These are phyloP conservation scores for Drosophila robusta DNA, from an alignment of 2,888 invertebrate species.

Conservation along the genomic window DNA sequence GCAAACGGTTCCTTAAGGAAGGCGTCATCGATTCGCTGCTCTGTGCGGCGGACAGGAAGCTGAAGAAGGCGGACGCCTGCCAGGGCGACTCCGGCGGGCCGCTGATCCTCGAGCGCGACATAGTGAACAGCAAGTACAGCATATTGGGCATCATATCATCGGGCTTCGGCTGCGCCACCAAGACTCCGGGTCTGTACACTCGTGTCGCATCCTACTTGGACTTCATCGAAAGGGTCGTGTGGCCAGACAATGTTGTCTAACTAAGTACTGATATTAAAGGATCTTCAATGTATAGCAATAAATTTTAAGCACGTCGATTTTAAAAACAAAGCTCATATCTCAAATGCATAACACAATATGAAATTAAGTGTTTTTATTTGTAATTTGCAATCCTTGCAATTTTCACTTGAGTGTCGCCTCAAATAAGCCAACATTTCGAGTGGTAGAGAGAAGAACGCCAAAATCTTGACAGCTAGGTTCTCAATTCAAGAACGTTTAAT, in stretches of 20 bases:
- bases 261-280: constrained; percentile 8
- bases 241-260: constrained; percentile 66
- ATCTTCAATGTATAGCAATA: constrained; percentile 28
- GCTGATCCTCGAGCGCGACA: constrained; percentile 65
- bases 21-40: constrained; percentile 67
- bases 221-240: constrained; percentile 82
- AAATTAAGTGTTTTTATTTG: not conserved
- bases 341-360: constrained; percentile 1
- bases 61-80: constrained; percentile 75
- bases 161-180: constrained; percentile 80
- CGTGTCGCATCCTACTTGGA: constrained; percentile 82
- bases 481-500: too few relatives aligned
- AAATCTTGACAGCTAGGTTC: too few relatives aligned
- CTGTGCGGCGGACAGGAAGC: constrained; percentile 68
- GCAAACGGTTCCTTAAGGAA: constrained; percentile 41
- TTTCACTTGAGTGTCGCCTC: too few relatives aligned
- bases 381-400: too few relatives aligned
- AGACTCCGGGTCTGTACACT: constrained; percentile 81
- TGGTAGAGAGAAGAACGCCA: not conserved
- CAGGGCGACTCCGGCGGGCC: constrained; percentile 84
- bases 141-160: constrained; percentile 81
- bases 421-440: too few relatives aligned
- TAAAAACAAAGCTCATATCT: constrained; percentile 26
- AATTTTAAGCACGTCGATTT: constrained; percentile 37
- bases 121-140: constrained; percentile 52